These are phyloP conservation scores for Drosophila kambysellisi DNA, from an alignment of 2,888 invertebrate species.

Conservation along the genomic window DNA sequence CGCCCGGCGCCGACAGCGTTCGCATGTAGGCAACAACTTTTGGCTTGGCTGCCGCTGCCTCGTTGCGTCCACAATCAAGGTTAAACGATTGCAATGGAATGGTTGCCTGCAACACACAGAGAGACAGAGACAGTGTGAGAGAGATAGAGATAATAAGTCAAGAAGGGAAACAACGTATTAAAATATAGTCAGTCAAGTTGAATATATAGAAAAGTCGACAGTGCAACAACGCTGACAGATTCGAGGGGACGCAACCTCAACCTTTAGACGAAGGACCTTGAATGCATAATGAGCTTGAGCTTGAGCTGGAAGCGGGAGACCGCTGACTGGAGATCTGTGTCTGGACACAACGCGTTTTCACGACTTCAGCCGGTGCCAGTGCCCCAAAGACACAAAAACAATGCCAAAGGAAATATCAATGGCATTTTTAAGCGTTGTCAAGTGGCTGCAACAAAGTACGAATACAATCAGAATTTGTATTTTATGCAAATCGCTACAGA, in stretches of 20 bases:
- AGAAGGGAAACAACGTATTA: slow-evolving; percentile 34
- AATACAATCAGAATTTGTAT: slow-evolving; percentile 68
- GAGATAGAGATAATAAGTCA: slow-evolving; percentile 15
- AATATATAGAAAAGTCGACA: slow-evolving; percentile 75
- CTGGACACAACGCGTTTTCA: slow-evolving; percentile 44
- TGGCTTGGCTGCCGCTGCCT: slow-evolving; percentile 63
- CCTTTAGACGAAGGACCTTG: slow-evolving; percentile 80
- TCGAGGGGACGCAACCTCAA: slow-evolving; percentile 67
- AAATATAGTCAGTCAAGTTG: slow-evolving; percentile 74
- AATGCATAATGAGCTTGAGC: slow-evolving; percentile 81
- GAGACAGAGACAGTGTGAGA: slow-evolving; percentile 5
- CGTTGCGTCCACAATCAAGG: slow-evolving; percentile 83
- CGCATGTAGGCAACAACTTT: slow-evolving; percentile 82
- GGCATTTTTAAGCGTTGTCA: slow-evolving; percentile 77
- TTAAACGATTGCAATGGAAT: slow-evolving; percentile 85
- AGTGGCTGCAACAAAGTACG: slow-evolving; percentile 51
- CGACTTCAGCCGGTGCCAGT: slow-evolving; percentile 22
- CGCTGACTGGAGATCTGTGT: slow-evolving; percentile 13
- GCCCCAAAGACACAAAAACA: slow-evolving; percentile 48
- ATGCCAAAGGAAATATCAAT: slow-evolving; percentile 73
- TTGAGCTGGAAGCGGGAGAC: slow-evolving; percentile 19
- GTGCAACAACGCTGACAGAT: slow-evolving; percentile 65
- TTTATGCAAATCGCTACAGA: slow-evolving; percentile 66
- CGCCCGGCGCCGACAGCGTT: slow-evolving; percentile 82
- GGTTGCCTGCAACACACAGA: slow-evolving; percentile 80